Base-by-base conservation (phyloP, 1,140 invertebrate genomes). In the Drosophila funebris region DNA sequence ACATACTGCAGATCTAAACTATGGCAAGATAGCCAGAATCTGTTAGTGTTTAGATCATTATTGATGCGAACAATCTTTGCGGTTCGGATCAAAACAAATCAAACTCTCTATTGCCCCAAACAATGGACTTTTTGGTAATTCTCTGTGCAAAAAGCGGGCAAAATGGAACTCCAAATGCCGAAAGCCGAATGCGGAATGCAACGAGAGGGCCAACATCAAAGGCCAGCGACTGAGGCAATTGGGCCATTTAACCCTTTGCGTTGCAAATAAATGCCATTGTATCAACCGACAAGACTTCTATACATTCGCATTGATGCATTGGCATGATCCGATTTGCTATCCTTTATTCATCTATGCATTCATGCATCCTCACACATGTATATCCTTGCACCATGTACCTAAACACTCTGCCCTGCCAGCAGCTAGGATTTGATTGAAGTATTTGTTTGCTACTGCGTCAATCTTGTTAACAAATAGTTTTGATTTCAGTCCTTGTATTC, bases 251-350 rank as follows among this genome's bases (percentile, higher is more conserved):
- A 81, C 11, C 37, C 13, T 9, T 50, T 48, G 22, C 58, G 66
- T 37, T 48, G 31, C 44, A 77, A 71, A 67, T 70, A 66, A 62
- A 83, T 27, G 44, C 64, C 33, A 77, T 85, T 85, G 81, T 85
- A 60, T 54, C 60, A 50, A 61, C 27, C 16, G 54, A 43, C 18
- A 76, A 44, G 43, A 48, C 24, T 31, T 31, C 52, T 54, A 50
- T 57, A 52, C 54, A 72, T 61, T 66, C 56, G 74, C 73, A 82
- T 53, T 73, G 60, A 70, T 77, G 73, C 61, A 81, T 87, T 74
- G 77, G 61, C 81, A 63, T 81, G 75, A 85, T 85, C 81, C 81
- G 81, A 85, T 85, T 85, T 87, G 63, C 53, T 14, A 52, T 43
- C 56, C 60, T 62, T 74, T 74, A 16, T 52, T n/a, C 11, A 46